Percentiles rank a stretch among this genome's conserved stretches.
Evolutionary conservation across 1,140 invertebrate genomes (phyloP).

Genomic region (Zaprionus ornatus): DNA sequence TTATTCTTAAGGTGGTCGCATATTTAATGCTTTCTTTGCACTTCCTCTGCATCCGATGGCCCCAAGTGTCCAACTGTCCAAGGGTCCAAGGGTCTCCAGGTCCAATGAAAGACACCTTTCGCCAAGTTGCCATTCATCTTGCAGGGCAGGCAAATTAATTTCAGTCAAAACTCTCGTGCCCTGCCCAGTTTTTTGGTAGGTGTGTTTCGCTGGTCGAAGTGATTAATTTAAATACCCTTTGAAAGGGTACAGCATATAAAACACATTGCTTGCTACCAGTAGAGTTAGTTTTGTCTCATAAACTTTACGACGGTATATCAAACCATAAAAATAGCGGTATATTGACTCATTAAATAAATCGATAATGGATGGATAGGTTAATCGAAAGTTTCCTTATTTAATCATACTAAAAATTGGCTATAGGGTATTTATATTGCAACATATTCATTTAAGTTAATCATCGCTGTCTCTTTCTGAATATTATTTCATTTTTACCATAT

Average conservation of each 20-base stretch:
- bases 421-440: neutral
- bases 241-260: neutral
- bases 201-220: conserved; percentile 56
- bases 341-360: neutral
- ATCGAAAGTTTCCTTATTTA: neutral
- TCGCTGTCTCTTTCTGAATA: neutral
- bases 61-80: neutral
- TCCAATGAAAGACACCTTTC: conserved; percentile 36
- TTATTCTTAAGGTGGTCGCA: conserved; percentile 56
- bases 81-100: conserved; percentile 3
- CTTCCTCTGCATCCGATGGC: conserved; percentile 30
- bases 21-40: conserved; percentile 58
- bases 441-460: neutral
- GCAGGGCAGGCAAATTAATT: conserved; percentile 65
- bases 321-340: neutral
- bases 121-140: conserved; percentile 48
- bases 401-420: neutral
- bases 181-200: conserved; percentile 39
- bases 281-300: neutral
- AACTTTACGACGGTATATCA: neutral
- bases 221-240: conserved; percentile 54
- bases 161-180: conserved; percentile 53
- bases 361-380: neutral
- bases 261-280: neutral
- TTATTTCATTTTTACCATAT: conserved; percentile 21